These are phyloP conservation scores for Cheilosia pagana DNA, from an alignment of 2,888 invertebrate genomes.

Conservation along the genomic window DNA sequence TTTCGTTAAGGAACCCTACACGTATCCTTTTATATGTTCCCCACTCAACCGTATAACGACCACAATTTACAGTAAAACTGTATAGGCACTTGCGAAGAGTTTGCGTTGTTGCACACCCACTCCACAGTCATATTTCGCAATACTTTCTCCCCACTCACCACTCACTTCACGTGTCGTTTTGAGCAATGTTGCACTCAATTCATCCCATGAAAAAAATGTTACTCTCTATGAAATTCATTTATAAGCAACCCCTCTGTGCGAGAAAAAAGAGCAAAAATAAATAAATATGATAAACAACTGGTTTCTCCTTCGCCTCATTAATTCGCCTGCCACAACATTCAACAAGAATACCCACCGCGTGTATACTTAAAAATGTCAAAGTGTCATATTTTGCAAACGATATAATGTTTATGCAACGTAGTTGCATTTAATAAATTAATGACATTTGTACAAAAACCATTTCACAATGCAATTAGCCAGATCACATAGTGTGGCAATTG, in stretches of 20 bases:
- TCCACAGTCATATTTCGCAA: not conserved
- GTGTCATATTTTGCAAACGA: not conserved
- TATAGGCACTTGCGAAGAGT: too few species aligned
- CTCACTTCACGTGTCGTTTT: not conserved
- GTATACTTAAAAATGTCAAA: constrained; percentile 29
- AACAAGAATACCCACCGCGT: constrained; percentile 1
- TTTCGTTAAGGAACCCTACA: too few species aligned
- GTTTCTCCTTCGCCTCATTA: constrained; percentile 4
- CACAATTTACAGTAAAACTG: too few species aligned
- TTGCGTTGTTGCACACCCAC: too few species aligned
- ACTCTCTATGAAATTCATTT: constrained; percentile 9
- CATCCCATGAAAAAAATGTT: not conserved
- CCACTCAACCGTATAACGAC: too few species aligned
- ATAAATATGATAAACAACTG: not conserved
- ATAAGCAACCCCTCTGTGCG: not conserved
- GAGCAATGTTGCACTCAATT: constrained; percentile 8
- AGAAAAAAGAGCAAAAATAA: not conserved
- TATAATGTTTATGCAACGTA: constrained; percentile 14
- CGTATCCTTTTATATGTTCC: too few species aligned
- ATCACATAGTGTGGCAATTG: constrained; percentile 3
- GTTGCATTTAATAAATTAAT: constrained; percentile 30
- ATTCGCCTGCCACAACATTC: constrained; percentile 10
- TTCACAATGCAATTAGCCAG: constrained; percentile 31
- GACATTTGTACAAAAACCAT: constrained; percentile 3
- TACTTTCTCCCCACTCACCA: not conserved